Conservation (phyloP, 2,797 vertebrate genomes). For the Spea hammondii region DNA sequence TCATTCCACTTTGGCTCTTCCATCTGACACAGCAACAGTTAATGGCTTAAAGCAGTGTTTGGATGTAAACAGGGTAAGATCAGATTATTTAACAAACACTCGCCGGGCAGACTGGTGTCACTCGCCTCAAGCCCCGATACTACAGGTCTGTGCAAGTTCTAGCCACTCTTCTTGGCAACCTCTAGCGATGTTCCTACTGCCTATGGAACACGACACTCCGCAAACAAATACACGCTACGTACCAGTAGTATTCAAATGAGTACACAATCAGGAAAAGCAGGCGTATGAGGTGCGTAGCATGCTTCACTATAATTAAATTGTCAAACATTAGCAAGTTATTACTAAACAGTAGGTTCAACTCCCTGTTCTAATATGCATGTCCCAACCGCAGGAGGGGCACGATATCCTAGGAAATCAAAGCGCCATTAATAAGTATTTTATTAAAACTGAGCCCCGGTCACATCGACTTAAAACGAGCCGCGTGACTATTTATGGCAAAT, state of each 20-base stretch:
- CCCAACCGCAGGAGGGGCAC: too few species aligned
- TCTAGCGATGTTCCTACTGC: not conserved
- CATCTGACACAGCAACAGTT: too few species aligned
- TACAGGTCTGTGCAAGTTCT: constrained; percentile 25
- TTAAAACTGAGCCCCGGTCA: too few species aligned
- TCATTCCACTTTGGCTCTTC: too few species aligned
- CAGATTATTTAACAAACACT: constrained; percentile 40
- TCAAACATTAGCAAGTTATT: too few species aligned
- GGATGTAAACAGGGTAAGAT: constrained; percentile 24
- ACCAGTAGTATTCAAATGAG: not conserved
- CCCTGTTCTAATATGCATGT: too few species aligned
- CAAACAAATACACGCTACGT: not conserved
- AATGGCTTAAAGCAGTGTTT: constrained; percentile 8
- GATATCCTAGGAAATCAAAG: too few species aligned
- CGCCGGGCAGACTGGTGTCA: constrained; percentile 11
- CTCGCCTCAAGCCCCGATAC: not conserved
- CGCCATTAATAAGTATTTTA: too few species aligned
- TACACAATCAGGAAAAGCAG: not conserved
- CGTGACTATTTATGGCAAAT: too few species aligned
- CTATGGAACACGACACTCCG: not conserved
- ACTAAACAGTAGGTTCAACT: too few species aligned
- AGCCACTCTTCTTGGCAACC: not conserved
- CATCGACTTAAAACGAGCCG: too few species aligned
- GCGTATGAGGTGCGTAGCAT: not conserved
- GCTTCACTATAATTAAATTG: not conserved